Evolutionary conservation across 2,888 invertebrate species (phyloP).

Genomic region (Coleophora deauratella): DNA sequence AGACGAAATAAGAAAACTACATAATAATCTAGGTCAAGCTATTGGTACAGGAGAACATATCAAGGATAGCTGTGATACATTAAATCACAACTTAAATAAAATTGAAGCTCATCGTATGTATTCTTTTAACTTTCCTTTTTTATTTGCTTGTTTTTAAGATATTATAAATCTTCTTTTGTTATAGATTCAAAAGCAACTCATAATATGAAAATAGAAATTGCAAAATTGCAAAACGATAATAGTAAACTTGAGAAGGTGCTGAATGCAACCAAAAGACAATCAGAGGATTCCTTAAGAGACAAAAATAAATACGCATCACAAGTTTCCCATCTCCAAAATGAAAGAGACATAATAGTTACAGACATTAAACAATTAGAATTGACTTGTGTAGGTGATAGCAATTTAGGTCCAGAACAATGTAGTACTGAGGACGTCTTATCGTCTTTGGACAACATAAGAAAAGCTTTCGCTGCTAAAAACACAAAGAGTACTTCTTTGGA

Average conservation of each 20-base stretch:
- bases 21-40: constrained; percentile 32
- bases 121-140: background rate
- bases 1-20: constrained; percentile 47
- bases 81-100: constrained; percentile 38
- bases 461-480: constrained; percentile 32
- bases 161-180: constrained; percentile 14
- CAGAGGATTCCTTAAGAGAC: constrained; percentile 32
- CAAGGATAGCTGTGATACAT: constrained; percentile 34
- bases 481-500: constrained; percentile 37
- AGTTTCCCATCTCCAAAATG: constrained; percentile 38
- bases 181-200: constrained; percentile 61
- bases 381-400: constrained; percentile 44
- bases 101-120: constrained; percentile 60
- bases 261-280: constrained; percentile 32
- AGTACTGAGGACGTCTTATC: constrained; percentile 34
- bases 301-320: constrained; percentile 36
- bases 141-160: background rate
- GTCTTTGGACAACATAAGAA: constrained; percentile 43
- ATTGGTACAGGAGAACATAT: constrained; percentile 47
- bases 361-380: constrained; percentile 52
- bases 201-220: constrained; percentile 56
- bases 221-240: constrained; percentile 42
- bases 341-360: constrained; percentile 41
- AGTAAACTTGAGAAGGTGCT: constrained; percentile 36
- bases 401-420: constrained; percentile 34